A percentile compares a stretch with the other conserved stretches of the same genome.
These are phyloP conservation scores for Malacoraja senta DNA, from an alignment of 2,797 vertebrate species.

Conservation along the genomic window DNA sequence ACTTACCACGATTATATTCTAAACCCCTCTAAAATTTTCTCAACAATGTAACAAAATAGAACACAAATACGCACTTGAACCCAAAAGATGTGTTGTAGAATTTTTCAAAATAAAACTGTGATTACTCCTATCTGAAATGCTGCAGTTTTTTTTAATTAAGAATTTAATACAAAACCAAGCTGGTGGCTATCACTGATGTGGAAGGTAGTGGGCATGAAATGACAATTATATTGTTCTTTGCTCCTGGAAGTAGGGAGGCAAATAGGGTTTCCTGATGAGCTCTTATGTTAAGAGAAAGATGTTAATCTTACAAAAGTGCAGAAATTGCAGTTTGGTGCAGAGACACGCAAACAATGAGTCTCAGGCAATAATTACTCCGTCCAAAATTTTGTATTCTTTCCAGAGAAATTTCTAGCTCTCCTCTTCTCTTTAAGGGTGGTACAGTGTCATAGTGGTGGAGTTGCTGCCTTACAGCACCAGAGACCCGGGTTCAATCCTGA, in stretches of 20 bases:
- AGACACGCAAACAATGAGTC: neutral
- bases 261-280: neutral
- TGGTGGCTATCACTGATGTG: neutral
- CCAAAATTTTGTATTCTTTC: neutral
- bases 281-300: neutral
- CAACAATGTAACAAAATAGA: neutral
- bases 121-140: neutral
- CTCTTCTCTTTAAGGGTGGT: too few species aligned
- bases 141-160: neutral
- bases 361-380: neutral
- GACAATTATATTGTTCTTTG: neutral
- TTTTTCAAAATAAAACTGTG: neutral
- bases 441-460: too few species aligned
- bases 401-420: neutral
- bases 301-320: neutral
- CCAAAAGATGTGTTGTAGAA: neutral
- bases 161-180: too few species aligned
- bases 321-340: neutral
- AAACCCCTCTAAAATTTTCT: neutral
- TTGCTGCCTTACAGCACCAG: too few species aligned
- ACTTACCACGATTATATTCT: neutral
- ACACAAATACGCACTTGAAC: neutral
- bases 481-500: too few species aligned
- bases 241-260: neutral
- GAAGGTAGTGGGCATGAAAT: neutral